Conservation (phyloP, 2,797 vertebrate species). For the Cossypha niveicapilla region DNA sequence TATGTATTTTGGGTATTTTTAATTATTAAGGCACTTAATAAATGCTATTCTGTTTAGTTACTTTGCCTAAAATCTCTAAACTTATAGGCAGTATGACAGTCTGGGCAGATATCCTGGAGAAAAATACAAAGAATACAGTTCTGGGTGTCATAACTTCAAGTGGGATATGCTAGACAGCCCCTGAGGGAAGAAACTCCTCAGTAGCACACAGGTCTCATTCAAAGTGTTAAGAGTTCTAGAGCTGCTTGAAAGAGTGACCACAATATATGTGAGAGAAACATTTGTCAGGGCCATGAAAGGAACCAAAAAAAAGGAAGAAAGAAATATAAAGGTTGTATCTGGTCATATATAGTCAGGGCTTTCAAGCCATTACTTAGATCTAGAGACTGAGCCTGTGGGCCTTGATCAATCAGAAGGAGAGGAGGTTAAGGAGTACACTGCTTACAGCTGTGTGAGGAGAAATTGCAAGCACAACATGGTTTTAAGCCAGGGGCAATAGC, state of each 20-base stretch:
- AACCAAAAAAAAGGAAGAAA: rapidly evolving
- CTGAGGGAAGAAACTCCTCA: not conserved
- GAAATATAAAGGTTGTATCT: not conserved
- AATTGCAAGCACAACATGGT: not conserved
- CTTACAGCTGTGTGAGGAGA: not conserved
- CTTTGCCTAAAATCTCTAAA: not conserved
- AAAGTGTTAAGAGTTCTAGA: not conserved
- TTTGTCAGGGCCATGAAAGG: not conserved
- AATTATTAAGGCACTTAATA: not conserved
- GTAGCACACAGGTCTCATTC: not conserved
- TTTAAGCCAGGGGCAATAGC: not conserved
- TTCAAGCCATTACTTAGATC: not conserved
- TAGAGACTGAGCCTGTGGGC: not conserved
- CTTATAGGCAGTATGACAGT: not conserved
- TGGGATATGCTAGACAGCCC: not conserved
- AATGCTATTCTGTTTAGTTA: not conserved
- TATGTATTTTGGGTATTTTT: not conserved
- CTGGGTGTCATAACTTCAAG: not conserved
- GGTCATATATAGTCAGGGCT: no score
- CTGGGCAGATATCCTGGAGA: not conserved
- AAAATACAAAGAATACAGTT: not conserved
- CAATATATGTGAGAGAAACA: not conserved
- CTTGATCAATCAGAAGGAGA: not conserved
- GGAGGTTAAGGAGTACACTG: not conserved
- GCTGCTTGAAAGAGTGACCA: not conserved